phyloP scores from a whole-genome alignment of 2,113 vertebrate genomes.

The Dolichallabes microphthalmus region DNA sequence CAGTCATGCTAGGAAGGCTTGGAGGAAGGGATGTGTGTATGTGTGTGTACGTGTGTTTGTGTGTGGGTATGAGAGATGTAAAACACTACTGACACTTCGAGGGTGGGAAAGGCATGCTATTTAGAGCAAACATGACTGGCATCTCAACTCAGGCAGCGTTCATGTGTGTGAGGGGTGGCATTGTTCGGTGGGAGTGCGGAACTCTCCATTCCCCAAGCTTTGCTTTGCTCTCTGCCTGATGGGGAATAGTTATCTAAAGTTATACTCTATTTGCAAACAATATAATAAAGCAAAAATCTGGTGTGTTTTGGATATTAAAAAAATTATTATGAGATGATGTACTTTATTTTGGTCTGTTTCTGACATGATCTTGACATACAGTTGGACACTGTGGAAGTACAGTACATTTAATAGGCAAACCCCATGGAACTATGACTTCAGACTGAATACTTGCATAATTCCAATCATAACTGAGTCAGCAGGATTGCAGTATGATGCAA shows the following conservation, averaged over 20 bases:
- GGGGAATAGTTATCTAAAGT: not conserved
- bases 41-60: slow-evolving; percentile 28
- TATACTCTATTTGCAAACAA: not conserved
- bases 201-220: not conserved
- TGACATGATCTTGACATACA: not conserved
- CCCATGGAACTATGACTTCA: not conserved
- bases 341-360: not conserved
- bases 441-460: not conserved
- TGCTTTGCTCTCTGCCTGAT: not conserved
- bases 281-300: not conserved
- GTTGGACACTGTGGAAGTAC: not conserved
- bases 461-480: not conserved
- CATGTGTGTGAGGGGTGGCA: slow-evolving; percentile 65
- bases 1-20: slow-evolving; percentile 61
- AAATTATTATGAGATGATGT: not conserved
- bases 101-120: slow-evolving; percentile 64
- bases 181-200: not conserved
- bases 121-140: slow-evolving; percentile 67
- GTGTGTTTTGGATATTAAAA: not conserved
- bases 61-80: slow-evolving; percentile 58
- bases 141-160: slow-evolving; percentile 58
- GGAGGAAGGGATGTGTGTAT: slow-evolving; percentile 49
- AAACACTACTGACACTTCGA: slow-evolving; percentile 64
- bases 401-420: not conserved
- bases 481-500: not conserved